A percentile compares a stretch with the other conserved stretches of the same genome.
phyloP scores from a whole-genome alignment of 2,797 vertebrate genomes.

The Acomys russatus region DNA sequence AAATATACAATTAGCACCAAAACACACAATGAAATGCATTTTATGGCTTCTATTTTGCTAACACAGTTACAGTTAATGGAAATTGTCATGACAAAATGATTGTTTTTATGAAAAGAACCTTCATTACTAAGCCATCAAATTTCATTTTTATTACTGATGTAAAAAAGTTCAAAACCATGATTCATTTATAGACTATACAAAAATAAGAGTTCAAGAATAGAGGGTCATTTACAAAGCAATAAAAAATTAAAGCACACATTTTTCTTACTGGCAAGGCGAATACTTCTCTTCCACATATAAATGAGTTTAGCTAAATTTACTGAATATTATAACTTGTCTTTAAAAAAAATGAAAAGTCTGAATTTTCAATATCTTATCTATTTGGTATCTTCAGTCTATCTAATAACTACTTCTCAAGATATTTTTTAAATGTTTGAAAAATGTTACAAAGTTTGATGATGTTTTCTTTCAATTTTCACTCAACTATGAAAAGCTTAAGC shows the following conservation, averaged over 20 bases:
- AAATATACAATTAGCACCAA: conserved; percentile 79
- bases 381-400: conserved; percentile 65
- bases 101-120: conserved; percentile 76
- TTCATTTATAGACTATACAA: conserved; percentile 71
- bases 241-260: conserved; percentile 78
- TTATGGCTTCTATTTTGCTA: conserved; percentile 73
- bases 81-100: conserved; percentile 72
- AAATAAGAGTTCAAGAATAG: conserved; percentile 82
- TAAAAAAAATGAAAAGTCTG: conserved; percentile 77
- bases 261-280: conserved; percentile 79
- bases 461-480: conserved; percentile 75
- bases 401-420: conserved; percentile 71
- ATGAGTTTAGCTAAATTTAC: conserved; percentile 55
- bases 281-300: conserved; percentile 77
- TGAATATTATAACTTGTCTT: conserved; percentile 73
- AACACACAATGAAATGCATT: conserved; percentile 68
- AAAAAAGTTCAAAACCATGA: conserved; percentile 82
- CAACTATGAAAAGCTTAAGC: conserved; percentile 60
- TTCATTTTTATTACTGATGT: conserved; percentile 82
- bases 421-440: conserved; percentile 75
- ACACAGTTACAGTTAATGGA: conserved; percentile 72
- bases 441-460: conserved; percentile 73
- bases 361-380: conserved; percentile 75
- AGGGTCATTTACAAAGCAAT: conserved; percentile 79
- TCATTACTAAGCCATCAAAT: conserved; percentile 82